These are phyloP conservation scores for Pollachius pollachius DNA, from an alignment of 2,113 vertebrate genomes.

Conservation along the genomic window DNA sequence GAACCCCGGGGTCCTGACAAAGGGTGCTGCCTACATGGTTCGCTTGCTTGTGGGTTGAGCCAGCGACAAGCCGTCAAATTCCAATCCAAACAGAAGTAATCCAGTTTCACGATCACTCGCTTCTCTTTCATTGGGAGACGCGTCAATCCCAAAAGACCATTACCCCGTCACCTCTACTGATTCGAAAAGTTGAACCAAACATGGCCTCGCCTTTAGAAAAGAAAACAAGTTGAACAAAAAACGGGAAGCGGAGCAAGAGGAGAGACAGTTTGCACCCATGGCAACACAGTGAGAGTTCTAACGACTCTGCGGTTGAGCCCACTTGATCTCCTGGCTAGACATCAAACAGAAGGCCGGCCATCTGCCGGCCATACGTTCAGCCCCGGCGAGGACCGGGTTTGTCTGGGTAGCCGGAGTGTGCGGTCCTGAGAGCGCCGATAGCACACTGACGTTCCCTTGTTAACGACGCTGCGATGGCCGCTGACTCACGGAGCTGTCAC, in stretches of 20 bases:
- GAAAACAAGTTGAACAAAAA: background rate
- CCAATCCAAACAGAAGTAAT: too few relatives aligned
- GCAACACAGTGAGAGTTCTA: slow-evolving; percentile 17
- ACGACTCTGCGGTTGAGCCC: slow-evolving; percentile 24
- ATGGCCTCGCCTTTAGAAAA: too few relatives aligned
- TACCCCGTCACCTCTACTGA: too few relatives aligned
- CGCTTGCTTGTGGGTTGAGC: too few relatives aligned
- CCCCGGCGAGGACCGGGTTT: slow-evolving; percentile 34
- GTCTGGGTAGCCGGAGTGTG: slow-evolving; percentile 33
- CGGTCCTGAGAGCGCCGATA: background rate
- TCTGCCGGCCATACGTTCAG: slow-evolving; percentile 21
- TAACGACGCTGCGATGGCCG: slow-evolving; percentile 20
- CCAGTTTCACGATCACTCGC: too few relatives aligned
- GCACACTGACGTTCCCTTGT: slow-evolving; percentile 8
- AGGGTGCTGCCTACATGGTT: too few relatives aligned
- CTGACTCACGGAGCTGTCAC: background rate
- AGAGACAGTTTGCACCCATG: background rate
- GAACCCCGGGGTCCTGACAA: too few relatives aligned
- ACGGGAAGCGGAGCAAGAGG: too few relatives aligned
- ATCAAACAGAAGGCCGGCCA: slow-evolving; percentile 11
- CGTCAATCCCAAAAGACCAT: too few relatives aligned
- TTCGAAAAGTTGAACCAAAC: too few relatives aligned
- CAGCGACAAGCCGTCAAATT: too few relatives aligned
- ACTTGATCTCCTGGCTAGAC: slow-evolving; percentile 14
- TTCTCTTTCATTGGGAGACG: too few relatives aligned